These are phyloP conservation scores for Orchestia grillus DNA, from an alignment of 1,140 invertebrate species.

Conservation along the genomic window DNA sequence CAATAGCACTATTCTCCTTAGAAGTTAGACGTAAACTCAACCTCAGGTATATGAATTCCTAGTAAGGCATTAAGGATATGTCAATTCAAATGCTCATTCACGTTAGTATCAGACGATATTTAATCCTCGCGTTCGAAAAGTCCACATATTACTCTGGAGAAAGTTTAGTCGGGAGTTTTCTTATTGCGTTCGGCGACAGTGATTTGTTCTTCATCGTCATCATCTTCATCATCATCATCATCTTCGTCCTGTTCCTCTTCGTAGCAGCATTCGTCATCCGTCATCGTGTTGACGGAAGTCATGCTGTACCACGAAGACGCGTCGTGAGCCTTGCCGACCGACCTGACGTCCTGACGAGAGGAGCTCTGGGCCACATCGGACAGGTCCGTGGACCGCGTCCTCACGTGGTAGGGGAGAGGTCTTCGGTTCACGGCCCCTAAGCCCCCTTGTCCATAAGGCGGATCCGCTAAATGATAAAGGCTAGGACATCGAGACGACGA, in stretches of 20 bases:
- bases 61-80: slow-evolving; percentile 27
- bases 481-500: slow-evolving; percentile 44
- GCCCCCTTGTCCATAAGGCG: not conserved
- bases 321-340: not conserved
- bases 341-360: not conserved
- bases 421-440: not conserved
- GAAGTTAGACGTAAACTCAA: not conserved
- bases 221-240: slow-evolving; percentile 37
- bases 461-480: slow-evolving; percentile 13
- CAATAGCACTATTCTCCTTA: slow-evolving; percentile 1
- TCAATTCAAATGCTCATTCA: not conserved
- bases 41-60: slow-evolving; percentile 7
- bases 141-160: not conserved
- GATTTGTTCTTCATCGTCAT: slow-evolving; percentile 36
- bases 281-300: slow-evolving; percentile 32
- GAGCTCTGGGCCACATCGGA: not conserved
- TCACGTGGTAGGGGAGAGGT: not conserved
- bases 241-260: slow-evolving; percentile 7
- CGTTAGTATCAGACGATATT: not conserved
- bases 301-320: slow-evolving; percentile 24
- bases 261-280: slow-evolving; percentile 30
- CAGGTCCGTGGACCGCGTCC: slow-evolving; percentile 16
- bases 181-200: slow-evolving; percentile 21
- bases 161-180: not conserved
- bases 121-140: not conserved